Percentiles rank a stretch among this genome's conserved stretches.
Conservation (phyloP, 2,113 vertebrate genomes). For the Triplophysa tibetana region DNA sequence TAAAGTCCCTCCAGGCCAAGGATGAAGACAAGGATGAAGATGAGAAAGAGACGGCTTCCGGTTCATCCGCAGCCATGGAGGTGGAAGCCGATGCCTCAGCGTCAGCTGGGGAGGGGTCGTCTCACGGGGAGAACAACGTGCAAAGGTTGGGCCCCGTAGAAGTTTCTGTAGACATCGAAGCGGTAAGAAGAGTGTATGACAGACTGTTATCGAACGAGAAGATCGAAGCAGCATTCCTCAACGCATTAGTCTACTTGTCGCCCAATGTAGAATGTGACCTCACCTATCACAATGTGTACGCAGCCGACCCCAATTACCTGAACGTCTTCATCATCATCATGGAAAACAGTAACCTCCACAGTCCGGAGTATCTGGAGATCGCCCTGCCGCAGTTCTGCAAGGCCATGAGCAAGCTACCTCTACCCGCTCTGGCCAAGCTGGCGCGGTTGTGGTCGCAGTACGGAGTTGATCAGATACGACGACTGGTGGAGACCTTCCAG, state of each 20-base stretch:
- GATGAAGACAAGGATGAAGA: constrained; percentile 98
- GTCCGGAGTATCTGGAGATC: constrained; percentile 96
- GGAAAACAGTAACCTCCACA: constrained; percentile 97
- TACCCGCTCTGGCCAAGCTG: constrained; percentile 86
- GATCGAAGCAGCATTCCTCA: constrained; percentile 92
- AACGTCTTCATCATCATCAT: constrained; percentile 96
- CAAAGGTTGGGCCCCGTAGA: constrained; percentile 79
- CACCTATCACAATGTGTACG: constrained; percentile 94
- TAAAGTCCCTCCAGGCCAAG: constrained; percentile 94
- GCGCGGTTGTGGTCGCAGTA: constrained; percentile 89
- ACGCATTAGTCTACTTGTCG: constrained; percentile 92
- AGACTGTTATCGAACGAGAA: constrained; percentile 87
- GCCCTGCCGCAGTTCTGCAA: constrained; percentile 95
- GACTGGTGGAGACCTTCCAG: constrained; percentile 98
- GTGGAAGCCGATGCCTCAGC: constrained; percentile 77
- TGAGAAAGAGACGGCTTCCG: constrained; percentile 85
- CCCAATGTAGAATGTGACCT: constrained; percentile 97
- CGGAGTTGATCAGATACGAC: constrained; percentile 83
- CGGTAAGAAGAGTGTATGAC: constrained; percentile 89
- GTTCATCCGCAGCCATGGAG: constrained; percentile 90
- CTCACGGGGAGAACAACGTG: constrained; percentile 74
- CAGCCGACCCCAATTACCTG: constrained; percentile 91
- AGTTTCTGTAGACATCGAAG: constrained; percentile 88
- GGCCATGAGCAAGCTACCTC: constrained; percentile 95
- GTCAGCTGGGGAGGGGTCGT: constrained; percentile 77